Percentiles rank a stretch among this genome's conserved stretches.
phyloP scores from a whole-genome alignment of 1,140 invertebrate species.

The Dendroctonus ponderosae region DNA sequence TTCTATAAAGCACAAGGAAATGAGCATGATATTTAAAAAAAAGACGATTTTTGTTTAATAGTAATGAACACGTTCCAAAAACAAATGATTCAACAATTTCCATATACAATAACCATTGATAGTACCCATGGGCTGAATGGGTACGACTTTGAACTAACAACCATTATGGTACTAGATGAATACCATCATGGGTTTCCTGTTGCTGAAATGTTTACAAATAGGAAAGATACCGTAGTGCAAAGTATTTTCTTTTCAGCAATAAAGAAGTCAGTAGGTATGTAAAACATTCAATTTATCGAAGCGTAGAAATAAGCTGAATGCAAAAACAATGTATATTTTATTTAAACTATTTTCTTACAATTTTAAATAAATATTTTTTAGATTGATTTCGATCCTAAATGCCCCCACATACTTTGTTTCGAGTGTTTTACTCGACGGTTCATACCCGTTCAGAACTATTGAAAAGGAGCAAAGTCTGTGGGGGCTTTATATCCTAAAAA shows the following conservation, averaged over 20 bases:
- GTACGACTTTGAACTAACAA: slow-evolving; percentile 38
- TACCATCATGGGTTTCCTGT: slow-evolving; percentile 17
- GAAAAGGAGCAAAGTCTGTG: too few relatives aligned
- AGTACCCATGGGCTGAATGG: slow-evolving; percentile 36
- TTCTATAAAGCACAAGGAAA: slow-evolving; percentile 16
- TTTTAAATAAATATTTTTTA: background rate
- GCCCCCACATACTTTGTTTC: background rate
- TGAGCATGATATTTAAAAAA: slow-evolving; percentile 5
- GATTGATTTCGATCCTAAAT: background rate
- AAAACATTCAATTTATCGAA: background rate
- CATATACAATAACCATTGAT: slow-evolving; percentile 33
- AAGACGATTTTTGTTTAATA: slow-evolving; percentile 32
- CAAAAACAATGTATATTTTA: background rate
- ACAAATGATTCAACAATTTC: slow-evolving; percentile 34
- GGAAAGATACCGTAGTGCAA: slow-evolving; percentile 13
- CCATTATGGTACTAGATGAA: slow-evolving; percentile 36
- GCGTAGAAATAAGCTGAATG: background rate
- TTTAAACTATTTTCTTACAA: slow-evolving; percentile 5
- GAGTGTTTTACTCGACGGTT: background rate
- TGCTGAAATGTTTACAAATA: slow-evolving; percentile 15
- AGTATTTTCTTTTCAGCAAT: slow-evolving; percentile 3
- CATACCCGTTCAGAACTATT: too few relatives aligned
- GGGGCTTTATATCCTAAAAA: background rate
- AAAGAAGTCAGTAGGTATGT: slow-evolving; percentile 13
- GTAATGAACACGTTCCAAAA: slow-evolving; percentile 34